phyloP scores from a whole-genome alignment of 2,113 vertebrate genomes.

The Albula goreensis region DNA sequence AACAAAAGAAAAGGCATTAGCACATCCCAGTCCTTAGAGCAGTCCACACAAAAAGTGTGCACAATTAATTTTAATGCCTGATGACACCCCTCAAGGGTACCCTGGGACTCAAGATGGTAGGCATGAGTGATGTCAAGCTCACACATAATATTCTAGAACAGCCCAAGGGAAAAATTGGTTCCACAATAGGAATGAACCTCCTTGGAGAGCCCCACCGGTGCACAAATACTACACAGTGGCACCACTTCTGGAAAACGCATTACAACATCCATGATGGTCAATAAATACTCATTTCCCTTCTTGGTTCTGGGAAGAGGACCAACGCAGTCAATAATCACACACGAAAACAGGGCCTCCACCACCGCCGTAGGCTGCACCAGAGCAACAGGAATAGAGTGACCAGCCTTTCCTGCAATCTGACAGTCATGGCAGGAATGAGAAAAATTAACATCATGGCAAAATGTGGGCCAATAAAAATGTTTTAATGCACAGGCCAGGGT shows the following conservation, averaged over 20 bases:
- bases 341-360: not conserved
- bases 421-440: not conserved
- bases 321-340: slow-evolving; percentile 13
- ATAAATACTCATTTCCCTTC: not conserved
- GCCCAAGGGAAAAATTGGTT: not conserved
- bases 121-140: not conserved
- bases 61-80: not conserved
- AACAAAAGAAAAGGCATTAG: slow-evolving; percentile 2
- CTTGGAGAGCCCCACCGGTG: not conserved
- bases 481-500: no score
- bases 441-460: not conserved
- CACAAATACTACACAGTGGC: not conserved
- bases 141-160: not conserved
- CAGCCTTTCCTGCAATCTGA: not conserved
- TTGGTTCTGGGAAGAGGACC: slow-evolving; percentile 8
- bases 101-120: slow-evolving; percentile 11
- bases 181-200: slow-evolving; percentile 4
- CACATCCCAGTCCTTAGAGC: not conserved
- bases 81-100: not conserved
- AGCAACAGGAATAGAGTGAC: not conserved
- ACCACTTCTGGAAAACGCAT: slow-evolving; percentile 19
- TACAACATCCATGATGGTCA: not conserved
- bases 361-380: not conserved
- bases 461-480: not conserved
- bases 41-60: not conserved